Evolutionary conservation across 92 coral and sea anemone genomes (phyloP), one percentile per base, ranked within the genome.

Genomic region (Epizoanthus scotinus): DNA sequence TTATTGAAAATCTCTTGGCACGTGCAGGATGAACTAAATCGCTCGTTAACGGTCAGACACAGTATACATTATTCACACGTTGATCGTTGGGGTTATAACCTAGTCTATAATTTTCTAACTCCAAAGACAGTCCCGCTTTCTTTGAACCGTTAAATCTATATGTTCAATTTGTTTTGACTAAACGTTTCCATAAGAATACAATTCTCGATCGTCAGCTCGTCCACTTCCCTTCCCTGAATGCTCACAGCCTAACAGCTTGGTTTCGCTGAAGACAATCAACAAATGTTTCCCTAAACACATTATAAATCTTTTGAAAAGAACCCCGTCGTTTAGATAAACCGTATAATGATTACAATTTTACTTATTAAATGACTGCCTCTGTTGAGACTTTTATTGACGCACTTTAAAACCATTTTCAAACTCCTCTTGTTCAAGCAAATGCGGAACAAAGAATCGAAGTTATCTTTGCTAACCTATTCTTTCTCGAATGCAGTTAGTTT

Each of bases 291-390:
- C 40, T 13, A 57, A 73, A 56, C 22, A 75, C 68, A 75, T 59
- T 38, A 22, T 75, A 67, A 59, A 59, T 75, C 68, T 75, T 38
- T 75, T 59, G 22, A 58, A 75, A 75, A 75, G 81, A 75, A 58
- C 68, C 81, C 81, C 63, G 47, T 36, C 68, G 81, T 36, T 75
- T 59, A 31, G 81, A 75, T 75, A 75, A 75, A 75, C 68, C 63
- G 55, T 58, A 63, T 59, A 22, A 38, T 58, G 63, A 75, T 75
- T 75, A 75, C 68, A 75, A 55, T 26, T 63, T 59, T 58, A 59
- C 56, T 75, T 38, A 75, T 36, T 75, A 75, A 75, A 38, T 58
- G 47, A 24, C 67, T 59, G 24, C 67, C 81, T 36, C 38, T 59
- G 24, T 40, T 64, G 20, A 29, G 19, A 29, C 38, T 15, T 25